phyloP scores from a whole-genome alignment of 2,888 invertebrate species.

The Stomorhina lunata region DNA sequence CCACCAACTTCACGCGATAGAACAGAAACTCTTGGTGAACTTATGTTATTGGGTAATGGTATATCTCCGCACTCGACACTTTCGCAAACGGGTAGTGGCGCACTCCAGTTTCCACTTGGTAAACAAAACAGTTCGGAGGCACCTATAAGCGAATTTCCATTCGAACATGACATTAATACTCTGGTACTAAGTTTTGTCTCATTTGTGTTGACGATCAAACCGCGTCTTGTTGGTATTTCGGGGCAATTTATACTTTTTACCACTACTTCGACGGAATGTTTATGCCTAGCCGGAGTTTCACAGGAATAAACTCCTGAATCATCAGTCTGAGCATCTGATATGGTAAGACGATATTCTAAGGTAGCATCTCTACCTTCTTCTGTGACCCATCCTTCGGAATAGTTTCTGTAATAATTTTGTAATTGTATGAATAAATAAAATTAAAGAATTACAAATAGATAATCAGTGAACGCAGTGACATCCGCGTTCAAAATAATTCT shows the following conservation, averaged over 20 bases:
- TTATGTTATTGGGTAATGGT: constrained; percentile 81
- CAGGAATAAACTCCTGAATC: constrained; percentile 93
- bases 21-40: constrained; percentile 86
- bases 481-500: too few relatives aligned
- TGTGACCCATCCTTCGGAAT: constrained; percentile 90
- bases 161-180: constrained; percentile 87
- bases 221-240: constrained; percentile 86
- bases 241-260: constrained; percentile 91
- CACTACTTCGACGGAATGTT: constrained; percentile 89
- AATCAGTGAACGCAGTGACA: too few relatives aligned
- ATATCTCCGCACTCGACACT: constrained; percentile 93
- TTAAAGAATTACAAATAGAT: neutral
- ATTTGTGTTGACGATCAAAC: constrained; percentile 86
- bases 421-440: neutral
- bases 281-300: constrained; percentile 90
- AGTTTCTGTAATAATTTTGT: constrained; percentile 81
- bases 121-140: constrained; percentile 86
- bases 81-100: constrained; percentile 90
- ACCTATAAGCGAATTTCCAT: constrained; percentile 90
- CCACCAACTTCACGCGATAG: constrained; percentile 90
- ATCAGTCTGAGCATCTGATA: constrained; percentile 89
- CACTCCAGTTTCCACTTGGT: constrained; percentile 93
- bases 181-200: constrained; percentile 88
- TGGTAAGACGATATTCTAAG: constrained; percentile 89
- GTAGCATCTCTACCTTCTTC: constrained; percentile 88